phyloP scores from a whole-genome alignment of 2,797 vertebrate genomes.

The Cottoperca gobio region DNA sequence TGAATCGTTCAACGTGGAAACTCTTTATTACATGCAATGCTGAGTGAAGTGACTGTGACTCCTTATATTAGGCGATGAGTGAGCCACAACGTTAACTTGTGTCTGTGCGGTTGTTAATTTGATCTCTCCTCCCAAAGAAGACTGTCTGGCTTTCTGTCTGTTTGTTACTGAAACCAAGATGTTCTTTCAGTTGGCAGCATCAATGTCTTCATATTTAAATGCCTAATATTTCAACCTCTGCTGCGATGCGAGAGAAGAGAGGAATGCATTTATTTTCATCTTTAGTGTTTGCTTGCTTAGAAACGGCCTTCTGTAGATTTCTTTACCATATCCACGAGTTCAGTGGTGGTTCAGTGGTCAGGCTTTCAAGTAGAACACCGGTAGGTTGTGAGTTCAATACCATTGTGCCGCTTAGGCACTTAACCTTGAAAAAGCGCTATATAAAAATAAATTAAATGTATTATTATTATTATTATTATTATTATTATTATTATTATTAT shows the following conservation, averaged over 20 bases:
- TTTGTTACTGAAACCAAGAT: conserved; percentile 42
- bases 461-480: too few relatives aligned
- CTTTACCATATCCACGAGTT: conserved; percentile 45
- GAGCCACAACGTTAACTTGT: conserved; percentile 25
- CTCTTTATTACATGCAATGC: conserved; percentile 19
- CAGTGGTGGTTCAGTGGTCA: too few relatives aligned
- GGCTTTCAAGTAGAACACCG: too few relatives aligned
- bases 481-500: too few relatives aligned
- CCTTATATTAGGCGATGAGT: conserved; percentile 34
- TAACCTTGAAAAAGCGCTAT: too few relatives aligned
- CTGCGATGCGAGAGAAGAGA: conserved; percentile 47
- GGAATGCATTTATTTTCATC: conserved; percentile 39
- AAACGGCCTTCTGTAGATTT: conserved; percentile 34
- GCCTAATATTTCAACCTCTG: conserved; percentile 37
- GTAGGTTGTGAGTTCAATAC: too few relatives aligned
- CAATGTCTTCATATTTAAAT: conserved; percentile 28
- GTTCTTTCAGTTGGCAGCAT: conserved; percentile 48
- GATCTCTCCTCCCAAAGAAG: conserved; percentile 13
- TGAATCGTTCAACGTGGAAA: conserved; percentile 44
- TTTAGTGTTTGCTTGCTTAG: conserved; percentile 3
- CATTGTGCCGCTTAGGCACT: too few relatives aligned
- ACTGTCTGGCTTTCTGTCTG: conserved; percentile 32
- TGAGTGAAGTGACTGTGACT: conserved; percentile 40
- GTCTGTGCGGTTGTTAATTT: conserved; percentile 35
- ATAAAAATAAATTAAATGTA: too few relatives aligned